phyloP scores from a whole-genome alignment of 2,797 vertebrate genomes.

The Luscinia megarhynchos region DNA sequence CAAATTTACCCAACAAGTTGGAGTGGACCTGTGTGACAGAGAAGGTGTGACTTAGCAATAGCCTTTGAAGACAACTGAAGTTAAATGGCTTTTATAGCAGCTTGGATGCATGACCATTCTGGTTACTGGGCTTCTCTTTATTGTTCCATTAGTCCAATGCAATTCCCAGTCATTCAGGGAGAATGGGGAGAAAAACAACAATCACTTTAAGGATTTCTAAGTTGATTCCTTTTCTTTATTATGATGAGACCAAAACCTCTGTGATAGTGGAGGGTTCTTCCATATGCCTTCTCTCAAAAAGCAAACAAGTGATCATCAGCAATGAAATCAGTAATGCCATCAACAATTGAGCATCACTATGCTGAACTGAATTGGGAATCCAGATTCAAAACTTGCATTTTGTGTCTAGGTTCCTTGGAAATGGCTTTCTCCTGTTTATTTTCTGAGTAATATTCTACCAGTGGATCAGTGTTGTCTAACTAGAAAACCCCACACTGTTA shows the following conservation, averaged over 20 bases:
- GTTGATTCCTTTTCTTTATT: not conserved
- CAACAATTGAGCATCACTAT: not conserved
- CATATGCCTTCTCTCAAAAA: not conserved
- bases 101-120: not conserved
- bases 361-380: not conserved
- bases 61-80: not conserved
- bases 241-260: not conserved
- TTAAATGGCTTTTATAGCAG: not conserved
- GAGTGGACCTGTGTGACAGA: not conserved
- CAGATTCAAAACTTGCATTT: not conserved
- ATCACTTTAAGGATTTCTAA: not conserved
- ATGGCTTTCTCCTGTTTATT: not conserved
- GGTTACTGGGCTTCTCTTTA: not conserved
- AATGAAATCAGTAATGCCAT: not conserved
- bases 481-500: not conserved
- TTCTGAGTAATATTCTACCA: not conserved
- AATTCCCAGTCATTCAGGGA: not conserved
- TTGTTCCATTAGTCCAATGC: not conserved
- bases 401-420: not conserved
- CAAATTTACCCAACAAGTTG: not conserved
- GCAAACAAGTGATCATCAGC: not conserved
- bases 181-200: not conserved
- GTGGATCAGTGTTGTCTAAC: not conserved
- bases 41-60: not conserved
- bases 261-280: not conserved